These are phyloP conservation scores for Centropyge bicolor DNA, from an alignment of 2,797 vertebrate species.

Conservation along the genomic window DNA sequence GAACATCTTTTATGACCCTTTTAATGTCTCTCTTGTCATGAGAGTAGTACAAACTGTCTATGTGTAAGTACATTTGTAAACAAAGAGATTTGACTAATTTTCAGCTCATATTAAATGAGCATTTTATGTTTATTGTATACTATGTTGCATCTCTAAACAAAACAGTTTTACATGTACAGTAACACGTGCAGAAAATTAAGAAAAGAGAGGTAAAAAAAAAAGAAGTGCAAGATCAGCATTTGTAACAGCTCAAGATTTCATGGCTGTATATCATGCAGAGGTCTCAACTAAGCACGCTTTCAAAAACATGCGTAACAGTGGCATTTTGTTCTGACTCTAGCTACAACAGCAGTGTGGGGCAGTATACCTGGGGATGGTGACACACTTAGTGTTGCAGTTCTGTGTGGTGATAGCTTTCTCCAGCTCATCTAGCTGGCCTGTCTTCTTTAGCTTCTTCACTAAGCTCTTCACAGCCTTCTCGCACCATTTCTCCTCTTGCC, in stretches of 20 bases:
- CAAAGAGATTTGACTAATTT: slow-evolving; percentile 7
- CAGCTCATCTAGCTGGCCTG: slow-evolving; percentile 96
- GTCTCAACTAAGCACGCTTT: background rate
- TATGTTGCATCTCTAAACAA: background rate
- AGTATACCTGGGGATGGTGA: slow-evolving; percentile 97
- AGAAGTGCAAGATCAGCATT: background rate
- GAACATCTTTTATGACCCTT: slow-evolving; percentile 64
- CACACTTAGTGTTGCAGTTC: slow-evolving; percentile 99
- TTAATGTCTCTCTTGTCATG: slow-evolving; percentile 24
- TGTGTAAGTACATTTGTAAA: slow-evolving; percentile 36
- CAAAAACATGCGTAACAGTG: slow-evolving; percentile 2
- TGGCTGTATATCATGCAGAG: background rate
- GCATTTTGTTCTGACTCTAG: background rate
- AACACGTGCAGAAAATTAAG: background rate
- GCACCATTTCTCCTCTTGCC: slow-evolving; percentile 99
- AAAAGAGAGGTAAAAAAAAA: slow-evolving; percentile 8
- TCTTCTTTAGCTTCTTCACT: slow-evolving; percentile 99
- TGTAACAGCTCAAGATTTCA: background rate
- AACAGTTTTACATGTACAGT: background rate
- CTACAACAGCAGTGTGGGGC: background rate
- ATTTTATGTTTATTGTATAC: background rate
- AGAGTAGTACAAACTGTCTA: slow-evolving; percentile 17
- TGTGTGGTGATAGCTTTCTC: slow-evolving; percentile 99
- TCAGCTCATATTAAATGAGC: background rate
- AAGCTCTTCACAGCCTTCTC: slow-evolving; percentile 98